phyloP scores from a whole-genome alignment of 2,797 vertebrate species.

The Poeciliopsis infans region DNA sequence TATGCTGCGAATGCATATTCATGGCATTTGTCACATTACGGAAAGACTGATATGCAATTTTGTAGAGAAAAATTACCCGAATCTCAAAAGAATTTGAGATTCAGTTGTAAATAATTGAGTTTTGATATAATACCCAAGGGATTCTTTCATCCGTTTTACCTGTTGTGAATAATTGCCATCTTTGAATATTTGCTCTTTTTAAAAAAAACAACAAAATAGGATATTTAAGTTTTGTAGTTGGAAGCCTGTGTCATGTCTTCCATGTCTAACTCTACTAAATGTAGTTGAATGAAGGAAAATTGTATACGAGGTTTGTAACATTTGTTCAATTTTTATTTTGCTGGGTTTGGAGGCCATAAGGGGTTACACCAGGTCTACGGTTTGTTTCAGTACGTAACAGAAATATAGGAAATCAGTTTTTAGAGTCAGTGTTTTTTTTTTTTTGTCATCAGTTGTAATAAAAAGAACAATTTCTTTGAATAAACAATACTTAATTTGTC shows the following conservation, averaged over 20 bases:
- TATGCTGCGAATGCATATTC: conserved; percentile 51
- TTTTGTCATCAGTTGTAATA: conserved; percentile 25
- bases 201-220: neutral
- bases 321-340: conserved; percentile 2
- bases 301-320: conserved; percentile 9
- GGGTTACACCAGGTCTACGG: neutral
- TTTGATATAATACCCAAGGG: conserved; percentile 58
- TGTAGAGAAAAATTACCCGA: conserved; percentile 59
- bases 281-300: conserved; percentile 5
- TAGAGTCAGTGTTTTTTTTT: conserved; percentile 25
- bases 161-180: conserved; percentile 29
- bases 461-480: conserved; percentile 3
- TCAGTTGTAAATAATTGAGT: conserved; percentile 75
- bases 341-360: neutral
- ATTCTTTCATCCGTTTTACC: conserved; percentile 39
- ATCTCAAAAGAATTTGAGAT: conserved; percentile 59
- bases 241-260: conserved; percentile 36
- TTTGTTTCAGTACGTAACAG: neutral
- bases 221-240: conserved; percentile 43
- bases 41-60: conserved; percentile 72
- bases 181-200: neutral
- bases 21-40: conserved; percentile 23
- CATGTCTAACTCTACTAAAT: conserved; percentile 14
- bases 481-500: conserved; percentile 18
- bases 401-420: conserved; percentile 28